Percentiles rank a stretch among this genome's conserved stretches.
Conservation (phyloP, 1,140 invertebrate genomes). For the Penaeus japonicus region DNA sequence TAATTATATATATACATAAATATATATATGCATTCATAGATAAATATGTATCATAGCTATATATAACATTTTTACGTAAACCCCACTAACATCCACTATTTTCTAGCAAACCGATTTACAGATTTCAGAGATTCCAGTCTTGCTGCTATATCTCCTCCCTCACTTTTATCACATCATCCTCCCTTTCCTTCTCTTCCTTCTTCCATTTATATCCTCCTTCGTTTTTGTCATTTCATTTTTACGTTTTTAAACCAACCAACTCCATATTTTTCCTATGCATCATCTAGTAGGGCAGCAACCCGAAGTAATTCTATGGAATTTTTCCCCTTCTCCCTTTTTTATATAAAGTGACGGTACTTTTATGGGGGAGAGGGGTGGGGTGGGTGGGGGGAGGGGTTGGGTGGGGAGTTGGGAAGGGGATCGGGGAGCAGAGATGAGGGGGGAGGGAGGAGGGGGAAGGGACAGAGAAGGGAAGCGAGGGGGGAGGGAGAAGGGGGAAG, state of each 20-base stretch:
- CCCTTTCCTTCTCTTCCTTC: background rate
- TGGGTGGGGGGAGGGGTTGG: no score
- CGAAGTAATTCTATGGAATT: no score
- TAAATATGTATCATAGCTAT: background rate
- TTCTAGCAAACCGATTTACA: background rate
- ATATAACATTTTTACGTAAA: background rate
- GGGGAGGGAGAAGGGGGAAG: background rate
- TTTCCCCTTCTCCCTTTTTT: no score
- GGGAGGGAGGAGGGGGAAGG: background rate
- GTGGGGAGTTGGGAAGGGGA: background rate
- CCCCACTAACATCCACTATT: background rate
- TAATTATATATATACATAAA: background rate
- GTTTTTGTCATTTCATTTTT: background rate
- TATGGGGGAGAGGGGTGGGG: no score
- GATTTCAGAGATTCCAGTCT: background rate
- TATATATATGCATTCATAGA: slow-evolving; percentile 20
- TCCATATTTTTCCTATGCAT: background rate
- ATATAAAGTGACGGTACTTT: no score
- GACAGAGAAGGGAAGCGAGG: background rate
- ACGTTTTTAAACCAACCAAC: no score
- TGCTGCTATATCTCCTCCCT: background rate
- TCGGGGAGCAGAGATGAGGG: background rate
- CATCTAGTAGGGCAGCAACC: no score
- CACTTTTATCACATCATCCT: background rate
- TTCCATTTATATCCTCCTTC: background rate